Evolutionary conservation across 2,797 vertebrate genomes (phyloP), one percentile per base, ranked within the genome.

Genomic region (Anabas testudineus): DNA sequence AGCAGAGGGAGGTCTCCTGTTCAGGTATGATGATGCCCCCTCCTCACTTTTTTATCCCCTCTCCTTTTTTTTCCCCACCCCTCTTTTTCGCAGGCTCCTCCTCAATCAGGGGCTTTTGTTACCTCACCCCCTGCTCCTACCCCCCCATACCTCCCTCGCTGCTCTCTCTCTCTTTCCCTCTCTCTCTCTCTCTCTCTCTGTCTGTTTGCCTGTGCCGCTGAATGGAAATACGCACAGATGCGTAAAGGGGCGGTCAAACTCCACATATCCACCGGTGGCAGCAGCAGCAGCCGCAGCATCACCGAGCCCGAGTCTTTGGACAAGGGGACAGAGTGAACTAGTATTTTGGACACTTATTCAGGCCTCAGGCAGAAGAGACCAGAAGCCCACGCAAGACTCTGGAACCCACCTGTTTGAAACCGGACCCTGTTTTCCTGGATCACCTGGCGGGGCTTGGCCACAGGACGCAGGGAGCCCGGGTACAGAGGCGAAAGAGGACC

Each of bases 221-320:
- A 91, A 92, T 93, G 91, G 90, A 92, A 89, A 91, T 85, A 92
- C 87, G 87, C 92, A 91, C 91, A 90, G 84, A 89, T 91, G 93
- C 91, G 89, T 90, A 88, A 89, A 90, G 83, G 81, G 85, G 80
- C 81, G 82, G 87, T 88, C 88, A 90, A 91, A 92, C 89, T 87
- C 86, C 76, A 84, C 83, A 77, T 54, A 80, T 64, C 88, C 87
- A 70, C 75, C 76, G 74, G 76, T 71, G 76, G 85, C 74, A 48
- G 78, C 76, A 30, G 73, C 75, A 56, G 87, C 88, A 82, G 47
- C 77, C 43, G 41, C 41, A 43, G 18, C 41, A 81, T 43, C 77
- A 39, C 60, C 32, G 61, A 62, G 45, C 56, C 62, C 12, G 55
- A 56, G 58, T 61, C 61, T 75, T 4, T 21, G 75, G 77, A 71